Evolutionary conservation across 2,888 invertebrate species (phyloP), one percentile per base, ranked within the genome.

Genomic region (Xylota segnis): DNA sequence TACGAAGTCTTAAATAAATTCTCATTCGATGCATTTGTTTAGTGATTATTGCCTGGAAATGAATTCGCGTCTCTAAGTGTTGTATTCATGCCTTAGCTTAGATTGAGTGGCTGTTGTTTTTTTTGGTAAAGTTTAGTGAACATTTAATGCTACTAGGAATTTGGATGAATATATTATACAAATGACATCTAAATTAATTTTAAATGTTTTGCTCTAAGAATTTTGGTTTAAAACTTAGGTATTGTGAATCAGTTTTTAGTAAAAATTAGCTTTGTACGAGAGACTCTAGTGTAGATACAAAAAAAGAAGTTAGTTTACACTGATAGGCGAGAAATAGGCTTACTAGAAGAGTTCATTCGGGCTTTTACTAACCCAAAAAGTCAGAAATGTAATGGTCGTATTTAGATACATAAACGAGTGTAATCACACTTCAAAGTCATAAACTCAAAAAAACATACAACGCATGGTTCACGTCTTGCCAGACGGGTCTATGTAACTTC

Each of bases 1-100:
- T 45, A 32, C n/a, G n/a, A 12, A n/a, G 23, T 32, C n/a, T n/a
- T 40, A 45, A 14, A 63, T 75, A 83, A 83, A 79, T 83, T 83
- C 83, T 63, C 74, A 70, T 70, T 83, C 83, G 79, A 79, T 83
- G 83, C 70, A 66, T 83, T 70, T 5, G 61, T 29, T 74, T 45
- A 56, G 23, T 58, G 23, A 4, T 43, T 56, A 56, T 68, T 70
- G 70, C 68, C 12, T 45, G 32, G 43, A 54, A 54, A 52, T 32
- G 5, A 32, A 5, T 32, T 61, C 6, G 10, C 6, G 4, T 58
- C 5, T 32, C 10, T 50, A 5, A 37, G 10, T 43, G 5, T 27
- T 29, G n/a, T 37, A 6, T 16, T 34, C 47, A 47, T 66, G 66
- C 65, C 18, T 56, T 34, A 34, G 5, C 16, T 27, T 43, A 29